A percentile compares a stretch with the other conserved stretches of the same genome.
These are phyloP conservation scores for human DNA, from an alignment of 2,113 vertebrate species.

Conservation along the genomic window GRCh38 chr15:95617001-95617500, in stretches of 20 bases:
- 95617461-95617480: background rate
- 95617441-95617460: background rate
- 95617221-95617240: background rate
- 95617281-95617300: background rate
- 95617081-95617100: background rate
- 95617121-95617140: background rate
- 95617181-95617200: background rate
- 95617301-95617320: background rate
- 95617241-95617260: background rate
- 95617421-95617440: background rate
- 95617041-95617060: background rate
- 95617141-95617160: background rate
- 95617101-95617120: background rate
- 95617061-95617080: background rate
- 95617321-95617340: background rate
- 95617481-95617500: background rate
- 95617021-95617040: background rate
- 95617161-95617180: background rate
- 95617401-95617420: background rate
- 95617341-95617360: background rate
- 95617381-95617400: background rate
- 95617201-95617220: background rate
- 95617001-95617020: constrained; percentile 31
- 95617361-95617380: background rate
- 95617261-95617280: background rate